Evolutionary conservation across 2,888 invertebrate species (phyloP).

Genomic region (Caenorhabditis sp.): DNA sequence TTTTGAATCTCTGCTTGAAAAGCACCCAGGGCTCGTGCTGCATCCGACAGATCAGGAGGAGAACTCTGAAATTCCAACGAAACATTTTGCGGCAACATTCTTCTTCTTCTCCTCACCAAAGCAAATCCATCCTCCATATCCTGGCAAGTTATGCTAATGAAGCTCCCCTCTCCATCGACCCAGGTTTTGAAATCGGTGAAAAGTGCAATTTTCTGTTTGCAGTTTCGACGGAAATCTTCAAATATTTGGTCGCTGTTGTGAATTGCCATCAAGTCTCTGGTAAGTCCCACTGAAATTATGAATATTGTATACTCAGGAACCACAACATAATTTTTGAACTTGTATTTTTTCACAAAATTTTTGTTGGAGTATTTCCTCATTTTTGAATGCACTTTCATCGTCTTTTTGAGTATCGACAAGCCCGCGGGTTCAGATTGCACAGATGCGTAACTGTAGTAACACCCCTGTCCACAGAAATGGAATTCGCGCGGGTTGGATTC

Average conservation of each 20-base stretch:
- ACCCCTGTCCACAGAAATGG: no score
- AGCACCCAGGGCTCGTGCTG: background rate
- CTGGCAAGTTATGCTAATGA: background rate
- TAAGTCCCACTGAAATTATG: conserved; percentile 8
- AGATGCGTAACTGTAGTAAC: no score
- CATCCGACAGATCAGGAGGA: background rate
- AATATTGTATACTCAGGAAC: no score
- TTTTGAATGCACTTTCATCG: no score
- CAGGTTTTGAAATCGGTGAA: background rate
- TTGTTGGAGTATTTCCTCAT: no score
- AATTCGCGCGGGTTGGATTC: no score
- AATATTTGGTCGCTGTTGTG: background rate
- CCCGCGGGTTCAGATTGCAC: no score
- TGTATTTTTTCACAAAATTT: no score
- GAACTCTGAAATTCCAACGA: conserved; percentile 5
- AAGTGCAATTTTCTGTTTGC: background rate
- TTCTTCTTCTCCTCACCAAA: conserved; percentile 3
- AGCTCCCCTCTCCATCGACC: background rate
- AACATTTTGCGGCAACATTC: background rate
- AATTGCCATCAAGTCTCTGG: background rate
- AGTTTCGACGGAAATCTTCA: conserved; percentile 21
- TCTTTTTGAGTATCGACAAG: no score
- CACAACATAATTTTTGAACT: no score
- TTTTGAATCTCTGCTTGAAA: background rate
- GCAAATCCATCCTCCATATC: conserved; percentile 9